phyloP scores from a whole-genome alignment of 2,113 vertebrate genomes.

The Erpornis zantholeuca region DNA sequence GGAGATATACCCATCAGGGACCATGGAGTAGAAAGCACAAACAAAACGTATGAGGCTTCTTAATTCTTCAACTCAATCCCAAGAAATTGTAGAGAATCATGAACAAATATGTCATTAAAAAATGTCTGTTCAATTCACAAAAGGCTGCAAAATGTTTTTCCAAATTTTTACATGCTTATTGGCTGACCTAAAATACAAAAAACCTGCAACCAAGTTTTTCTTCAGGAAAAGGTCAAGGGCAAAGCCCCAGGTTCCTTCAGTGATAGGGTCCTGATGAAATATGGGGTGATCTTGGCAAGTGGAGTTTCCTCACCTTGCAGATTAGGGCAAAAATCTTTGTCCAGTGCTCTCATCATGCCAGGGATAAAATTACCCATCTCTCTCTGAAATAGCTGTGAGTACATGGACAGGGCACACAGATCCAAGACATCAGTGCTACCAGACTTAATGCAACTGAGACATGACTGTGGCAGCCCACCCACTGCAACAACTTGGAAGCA shows the following conservation, averaged over 20 bases:
- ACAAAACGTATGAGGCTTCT: not conserved
- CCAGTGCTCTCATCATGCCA: not conserved
- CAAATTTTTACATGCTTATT: not conserved
- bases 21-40: not conserved
- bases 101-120: not conserved
- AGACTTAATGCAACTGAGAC: not conserved
- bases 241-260: not conserved
- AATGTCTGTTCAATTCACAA: not conserved
- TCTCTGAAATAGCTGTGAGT: not conserved
- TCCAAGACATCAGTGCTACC: not conserved
- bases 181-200: not conserved
- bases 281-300: not conserved
- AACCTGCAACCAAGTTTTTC: rapidly evolving
- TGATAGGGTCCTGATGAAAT: not conserved
- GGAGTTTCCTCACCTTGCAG: not conserved
- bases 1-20: not conserved
- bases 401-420: not conserved
- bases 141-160: not conserved
- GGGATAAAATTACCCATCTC: not conserved
- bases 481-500: not conserved
- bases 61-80: not conserved
- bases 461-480: not conserved
- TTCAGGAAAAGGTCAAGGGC: not conserved
- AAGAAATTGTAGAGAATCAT: not conserved
- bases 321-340: not conserved